Base-by-base conservation (phyloP, 1,140 invertebrate genomes). In the Eriocheir sinensis region DNA sequence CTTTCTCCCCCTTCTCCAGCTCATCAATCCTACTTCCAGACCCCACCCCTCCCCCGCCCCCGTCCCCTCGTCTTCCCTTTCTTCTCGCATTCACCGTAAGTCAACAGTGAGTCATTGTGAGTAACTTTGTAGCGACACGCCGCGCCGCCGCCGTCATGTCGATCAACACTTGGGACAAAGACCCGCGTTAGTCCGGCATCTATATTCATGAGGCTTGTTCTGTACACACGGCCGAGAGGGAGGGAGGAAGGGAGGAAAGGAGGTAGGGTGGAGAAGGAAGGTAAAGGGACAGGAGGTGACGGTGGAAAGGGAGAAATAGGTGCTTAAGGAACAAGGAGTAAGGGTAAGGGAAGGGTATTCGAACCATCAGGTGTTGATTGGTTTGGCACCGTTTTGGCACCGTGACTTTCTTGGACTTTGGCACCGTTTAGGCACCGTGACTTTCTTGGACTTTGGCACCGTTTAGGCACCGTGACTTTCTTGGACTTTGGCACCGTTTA, bases 281-380 rank as follows among this genome's bases (percentile, higher is more conserved):
- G n/a, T n/a, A n/a, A n/a, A 27, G 86, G 86, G 21, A 40, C 12
- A 89, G 88, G 44, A 53, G 88, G 88, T 32, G n/a, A 44, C 48
- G 88, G 41, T n/a, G 41, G 88, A 53, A 41, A 12, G 30, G 88
- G 88, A 32, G 34, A n/a, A 40, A 3, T 6, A n/a, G 44, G 86
- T 89, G 44, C 2, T 72, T 21, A n/a, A n/a, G n/a, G n/a, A n/a
- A n/a, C n/a, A n/a, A n/a, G n/a, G n/a, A n/a, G n/a, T n/a, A n/a
- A n/a, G n/a, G n/a, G n/a, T n/a, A n/a, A n/a, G n/a, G n/a, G n/a
- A n/a, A n/a, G n/a, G n/a, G n/a, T n/a, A n/a, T n/a, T n/a, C n/a
- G n/a, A n/a, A n/a, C n/a, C n/a, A n/a, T n/a, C n/a, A n/a, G n/a
- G n/a, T n/a, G n/a, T n/a, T n/a, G n/a, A n/a, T n/a, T n/a, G n/a